Evolutionary conservation across 2,888 invertebrate species (phyloP), one percentile per base, ranked within the genome.

Genomic region (Acrocyrtus sp.): DNA sequence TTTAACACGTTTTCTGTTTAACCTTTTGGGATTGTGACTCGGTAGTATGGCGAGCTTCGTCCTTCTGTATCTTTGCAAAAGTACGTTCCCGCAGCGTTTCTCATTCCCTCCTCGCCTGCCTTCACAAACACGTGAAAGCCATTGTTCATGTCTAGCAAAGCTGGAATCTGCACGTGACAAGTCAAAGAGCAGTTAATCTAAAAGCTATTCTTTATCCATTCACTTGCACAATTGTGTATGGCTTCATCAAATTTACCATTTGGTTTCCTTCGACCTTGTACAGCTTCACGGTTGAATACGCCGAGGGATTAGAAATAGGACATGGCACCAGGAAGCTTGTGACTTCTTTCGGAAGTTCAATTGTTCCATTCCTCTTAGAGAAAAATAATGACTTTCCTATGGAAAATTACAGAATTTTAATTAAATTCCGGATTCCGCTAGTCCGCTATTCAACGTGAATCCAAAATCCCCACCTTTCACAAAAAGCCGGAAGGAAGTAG

Each of bases 11-110:
- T 51, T 12, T 8, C 17, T 62, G 21, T 21, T 24, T 60, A 50
- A 75, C 77, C 72, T 72, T 72, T 75, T 24, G 75, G 75, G 21
- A 63, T 72, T 5, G 45, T 26, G 10, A 77, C 73, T 17, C 29
- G 54, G 24, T 60, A 66, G 24, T 56, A 47, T 0, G 54, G 60
- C 3, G 77, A 77, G 24, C 56, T 56, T 57, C 58, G 62, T 26
- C 56, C 58, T 1, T 60, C 17, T 15, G 56, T 39, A 39, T 76
- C 76, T 54, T 60, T 57, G 43, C 77, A 77, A 54, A 73, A 34
- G 39, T 73, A 77, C 6, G 48, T 66, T 27, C 75, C 77, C 2
- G 41, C 51, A 26, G 72, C 72, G 4, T 58, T 24, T 51, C 56
- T 41, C 1, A 72, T 34, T 27, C 72, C 72, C 19, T 24, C 22